Evolutionary conservation across 2,888 invertebrate species (phyloP), one percentile per base, ranked within the genome.

Genomic region (Hirtodrosophila cameraria): DNA sequence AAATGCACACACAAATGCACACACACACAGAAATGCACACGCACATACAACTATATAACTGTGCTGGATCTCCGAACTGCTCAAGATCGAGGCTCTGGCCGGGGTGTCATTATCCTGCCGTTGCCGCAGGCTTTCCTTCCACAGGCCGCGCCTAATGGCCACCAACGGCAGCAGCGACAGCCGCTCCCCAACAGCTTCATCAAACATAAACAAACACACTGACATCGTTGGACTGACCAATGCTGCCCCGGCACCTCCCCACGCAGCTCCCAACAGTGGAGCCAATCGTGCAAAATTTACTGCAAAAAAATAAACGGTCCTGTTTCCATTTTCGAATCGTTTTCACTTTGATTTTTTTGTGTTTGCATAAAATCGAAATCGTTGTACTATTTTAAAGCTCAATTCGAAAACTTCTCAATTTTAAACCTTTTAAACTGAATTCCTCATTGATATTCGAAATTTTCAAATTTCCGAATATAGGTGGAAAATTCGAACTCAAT

Each of bases 171-270:
- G 23, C 63, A 63, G 48, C 65, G 38, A 52, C 74, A 68, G 58
- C 71, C 62, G 73, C 74, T 67, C 74, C 70, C 84, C 82, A 62
- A 83, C 86, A 83, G 84, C 81, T 83, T 76, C 80, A 80, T 86
- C 86, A 83, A 69, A 79, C 73, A 69, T 74, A 71, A 83, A 75
- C 81, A 82, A 81, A 81, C 75, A 81, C 67, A 57, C 61, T 36
- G 67, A 70, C 66, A 78, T 66, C 75, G 54, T 35, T 42, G 35
- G 12, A 42, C 50, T 74, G 71, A 73, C 71, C 71, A 62, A 73
- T 67, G 73, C 53, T 49, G 67, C 61, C 61, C 66, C 48, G 42
- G 39, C 58, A 38, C 36, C 28, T 38, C 60, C 38, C 42, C 55
- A 54, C 36, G 25, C 11, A 15, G 20, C 42, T n/a, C 1, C 1